These are phyloP conservation scores for Microcebus jonahi DNA, from an alignment of 2,113 vertebrate genomes.

Conservation along the genomic window DNA sequence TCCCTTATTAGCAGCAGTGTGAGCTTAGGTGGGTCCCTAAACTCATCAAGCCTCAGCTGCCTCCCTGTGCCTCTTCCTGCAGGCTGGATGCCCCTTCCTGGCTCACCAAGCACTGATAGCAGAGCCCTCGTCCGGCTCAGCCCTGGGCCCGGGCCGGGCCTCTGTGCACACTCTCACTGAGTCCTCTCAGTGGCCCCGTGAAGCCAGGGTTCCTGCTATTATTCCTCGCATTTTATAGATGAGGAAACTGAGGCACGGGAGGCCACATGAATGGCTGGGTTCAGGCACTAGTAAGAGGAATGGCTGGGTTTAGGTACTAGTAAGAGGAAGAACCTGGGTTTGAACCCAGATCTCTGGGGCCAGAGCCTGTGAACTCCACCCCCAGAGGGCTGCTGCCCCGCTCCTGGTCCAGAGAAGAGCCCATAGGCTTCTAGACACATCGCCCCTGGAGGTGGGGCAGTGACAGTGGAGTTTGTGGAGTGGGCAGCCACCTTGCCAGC, in stretches of 20 bases:
- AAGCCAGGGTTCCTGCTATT: not conserved
- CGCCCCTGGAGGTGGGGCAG: not conserved
- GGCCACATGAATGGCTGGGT: not conserved
- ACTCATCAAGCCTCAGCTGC: not conserved
- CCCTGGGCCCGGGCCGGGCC: not conserved
- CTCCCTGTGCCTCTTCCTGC: not conserved
- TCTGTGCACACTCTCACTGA: accelerated
- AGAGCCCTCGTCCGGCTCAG: accelerated
- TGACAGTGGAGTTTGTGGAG: not conserved
- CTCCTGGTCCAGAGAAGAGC: too few relatives aligned
- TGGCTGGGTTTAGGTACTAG: not conserved
- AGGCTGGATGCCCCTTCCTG: accelerated
- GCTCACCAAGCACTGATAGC: accelerated
- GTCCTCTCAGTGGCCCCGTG: too few relatives aligned
- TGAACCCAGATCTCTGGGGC: not conserved
- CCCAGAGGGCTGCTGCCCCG: not conserved
- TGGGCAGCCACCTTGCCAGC: not conserved
- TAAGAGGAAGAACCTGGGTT: not conserved
- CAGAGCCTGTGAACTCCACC: not conserved
- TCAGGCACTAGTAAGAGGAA: not conserved
- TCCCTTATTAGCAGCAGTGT: too few relatives aligned
- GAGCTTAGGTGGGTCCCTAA: not conserved
- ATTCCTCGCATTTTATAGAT: not conserved
- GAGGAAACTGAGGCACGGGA: not conserved
- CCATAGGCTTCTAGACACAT: not conserved